Percentiles rank a stretch among this genome's conserved stretches.
These are phyloP conservation scores for Blomia tropicalis DNA, from an alignment of 2,888 invertebrate species.

Conservation along the genomic window DNA sequence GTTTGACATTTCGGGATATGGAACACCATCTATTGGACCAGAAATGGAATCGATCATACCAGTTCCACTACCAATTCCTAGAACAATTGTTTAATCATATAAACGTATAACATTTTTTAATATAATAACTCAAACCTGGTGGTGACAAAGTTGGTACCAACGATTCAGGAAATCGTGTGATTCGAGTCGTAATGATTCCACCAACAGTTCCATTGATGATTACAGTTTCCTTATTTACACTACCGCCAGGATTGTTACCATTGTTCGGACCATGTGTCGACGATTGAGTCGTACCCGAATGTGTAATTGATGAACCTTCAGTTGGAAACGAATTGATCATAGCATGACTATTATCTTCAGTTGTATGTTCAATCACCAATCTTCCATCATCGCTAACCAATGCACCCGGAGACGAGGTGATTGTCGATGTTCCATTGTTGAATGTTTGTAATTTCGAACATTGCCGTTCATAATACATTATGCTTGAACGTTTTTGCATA, in stretches of 20 bases:
- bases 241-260: no score
- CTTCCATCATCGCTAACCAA: not conserved
- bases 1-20: no score
- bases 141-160: conserved; percentile 18
- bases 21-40: no score
- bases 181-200: not conserved
- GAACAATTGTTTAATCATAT: no score
- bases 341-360: not conserved
- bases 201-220: conserved; percentile 13
- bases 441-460: conserved; percentile 24
- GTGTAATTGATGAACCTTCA: not conserved
- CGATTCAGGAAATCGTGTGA: conserved; percentile 19
- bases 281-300: not conserved
- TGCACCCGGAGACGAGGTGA: not conserved
- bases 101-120: no score
- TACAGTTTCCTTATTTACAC: conserved; percentile 5
- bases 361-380: not conserved
- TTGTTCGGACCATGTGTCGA: not conserved
- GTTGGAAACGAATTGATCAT: not conserved
- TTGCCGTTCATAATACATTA: conserved; percentile 30
- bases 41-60: no score
- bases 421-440: not conserved
- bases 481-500: conserved; percentile 28
- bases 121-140: conserved; percentile 17
- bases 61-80: no score